A percentile compares a stretch with the other conserved stretches of the same genome.
phyloP scores from a whole-genome alignment of 1,140 invertebrate genomes.

The Calliphora vicina region DNA sequence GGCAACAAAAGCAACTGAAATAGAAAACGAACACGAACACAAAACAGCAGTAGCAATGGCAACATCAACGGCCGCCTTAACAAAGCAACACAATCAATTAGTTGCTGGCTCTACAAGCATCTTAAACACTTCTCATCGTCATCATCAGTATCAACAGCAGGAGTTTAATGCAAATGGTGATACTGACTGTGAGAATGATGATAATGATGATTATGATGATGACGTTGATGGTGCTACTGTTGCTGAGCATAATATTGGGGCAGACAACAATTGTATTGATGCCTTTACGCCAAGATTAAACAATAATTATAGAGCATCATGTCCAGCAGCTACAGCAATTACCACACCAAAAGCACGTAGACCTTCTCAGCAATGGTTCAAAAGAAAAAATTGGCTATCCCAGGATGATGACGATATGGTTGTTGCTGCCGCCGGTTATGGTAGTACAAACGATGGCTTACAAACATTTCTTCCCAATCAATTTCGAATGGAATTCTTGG shows the following conservation, averaged over 20 bases:
- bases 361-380: constrained; percentile 5
- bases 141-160: not conserved
- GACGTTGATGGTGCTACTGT: too few relatives aligned
- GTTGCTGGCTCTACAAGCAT: not conserved
- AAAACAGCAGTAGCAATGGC: not conserved
- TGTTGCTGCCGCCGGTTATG: not conserved
- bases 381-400: constrained; percentile 31
- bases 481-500: not conserved
- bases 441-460: not conserved
- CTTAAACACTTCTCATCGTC: constrained; percentile 1
- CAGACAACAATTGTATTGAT: not conserved
- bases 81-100: constrained; percentile 9
- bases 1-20: constrained; percentile 2
- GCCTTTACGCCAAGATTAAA: not conserved
- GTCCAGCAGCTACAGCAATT: not conserved
- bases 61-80: not conserved
- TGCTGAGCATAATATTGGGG: too few relatives aligned
- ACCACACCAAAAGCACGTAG: constrained; percentile 26
- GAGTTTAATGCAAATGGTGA: not conserved
- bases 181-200: not conserved
- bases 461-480: not conserved
- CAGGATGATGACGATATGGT: not conserved
- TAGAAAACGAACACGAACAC: too few relatives aligned
- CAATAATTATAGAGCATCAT: constrained; percentile 24
- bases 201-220: not conserved